These are phyloP conservation scores for Anneissia japonica DNA, from an alignment of 35 echinoderm and acorn worm genomes.

Conservation along the genomic window DNA sequence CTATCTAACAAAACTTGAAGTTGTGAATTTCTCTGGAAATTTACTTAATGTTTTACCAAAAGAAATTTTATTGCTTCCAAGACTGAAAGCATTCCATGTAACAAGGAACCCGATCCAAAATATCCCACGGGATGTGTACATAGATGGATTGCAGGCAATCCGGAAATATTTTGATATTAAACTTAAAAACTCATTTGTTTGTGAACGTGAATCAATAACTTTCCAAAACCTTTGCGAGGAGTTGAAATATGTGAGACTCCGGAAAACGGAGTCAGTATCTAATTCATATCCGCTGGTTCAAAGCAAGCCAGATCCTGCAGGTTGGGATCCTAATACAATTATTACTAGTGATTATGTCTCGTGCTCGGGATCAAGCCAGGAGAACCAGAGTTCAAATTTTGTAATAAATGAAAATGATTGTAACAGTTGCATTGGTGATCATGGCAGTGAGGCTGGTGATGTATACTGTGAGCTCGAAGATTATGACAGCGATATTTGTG, in stretches of 20 bases:
- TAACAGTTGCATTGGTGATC: slow-evolving; percentile 72
- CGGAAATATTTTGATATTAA: slow-evolving; percentile 51
- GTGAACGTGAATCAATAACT: not conserved
- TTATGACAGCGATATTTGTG: slow-evolving; percentile 1
- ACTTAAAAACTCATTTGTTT: not conserved
- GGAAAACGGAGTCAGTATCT: not conserved
- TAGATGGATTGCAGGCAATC: slow-evolving; percentile 73
- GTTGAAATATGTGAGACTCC: not conserved
- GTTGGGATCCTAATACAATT: not conserved
- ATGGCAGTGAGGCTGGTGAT: slow-evolving; percentile 58
- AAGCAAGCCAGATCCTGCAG: not conserved
- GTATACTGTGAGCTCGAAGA: slow-evolving; percentile 32
- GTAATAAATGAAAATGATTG: not conserved
- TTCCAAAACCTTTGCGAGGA: not conserved
- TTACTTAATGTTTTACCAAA: slow-evolving; percentile 28
- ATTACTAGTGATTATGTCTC: slow-evolving; percentile 88
- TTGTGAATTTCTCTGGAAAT: slow-evolving; percentile 86
- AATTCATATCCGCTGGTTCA: not conserved
- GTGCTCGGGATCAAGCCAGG: slow-evolving; percentile 42
- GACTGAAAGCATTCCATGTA: slow-evolving; percentile 45
- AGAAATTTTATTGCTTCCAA: slow-evolving; percentile 19
- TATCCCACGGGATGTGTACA: slow-evolving; percentile 69
- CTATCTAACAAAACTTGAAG: slow-evolving; percentile 34
- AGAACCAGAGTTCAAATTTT: slow-evolving; percentile 6
- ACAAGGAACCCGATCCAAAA: slow-evolving; percentile 73